Conservation (phyloP, 2,113 vertebrate genomes). For the Hassar affinis region DNA sequence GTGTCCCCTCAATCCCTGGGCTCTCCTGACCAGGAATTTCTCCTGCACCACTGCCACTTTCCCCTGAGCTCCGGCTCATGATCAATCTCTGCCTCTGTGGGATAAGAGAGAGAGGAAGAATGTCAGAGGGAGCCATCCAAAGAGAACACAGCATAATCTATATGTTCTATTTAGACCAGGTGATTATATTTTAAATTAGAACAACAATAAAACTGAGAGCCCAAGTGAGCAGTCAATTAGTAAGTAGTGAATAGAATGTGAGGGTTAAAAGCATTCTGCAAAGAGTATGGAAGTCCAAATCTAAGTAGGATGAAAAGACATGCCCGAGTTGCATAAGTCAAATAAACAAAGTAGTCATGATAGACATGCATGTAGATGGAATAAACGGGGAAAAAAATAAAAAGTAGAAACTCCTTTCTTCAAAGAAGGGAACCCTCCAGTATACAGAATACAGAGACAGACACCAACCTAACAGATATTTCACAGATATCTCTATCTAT, state of each 20-base stretch:
- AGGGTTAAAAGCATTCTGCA: neutral
- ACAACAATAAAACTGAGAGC: neutral
- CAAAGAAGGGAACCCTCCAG: neutral
- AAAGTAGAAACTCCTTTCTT: neutral
- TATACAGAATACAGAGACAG: neutral
- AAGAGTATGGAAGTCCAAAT: neutral
- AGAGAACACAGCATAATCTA: neutral
- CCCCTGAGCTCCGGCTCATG: slow-evolving; percentile 59
- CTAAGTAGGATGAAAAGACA: neutral
- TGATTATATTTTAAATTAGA: neutral
- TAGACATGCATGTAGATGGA: neutral
- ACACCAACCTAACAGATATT: neutral
- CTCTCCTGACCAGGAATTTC: slow-evolving; percentile 24
- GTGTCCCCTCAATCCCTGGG: slow-evolving; percentile 34
- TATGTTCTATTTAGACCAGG: neutral
- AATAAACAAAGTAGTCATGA: slow-evolving; percentile 9
- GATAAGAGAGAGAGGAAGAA: slow-evolving; percentile 8
- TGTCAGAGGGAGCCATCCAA: neutral
- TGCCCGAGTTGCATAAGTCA: neutral
- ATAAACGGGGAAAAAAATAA: slow-evolving; percentile 2
- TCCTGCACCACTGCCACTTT: slow-evolving; percentile 56
- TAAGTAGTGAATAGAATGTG: neutral
- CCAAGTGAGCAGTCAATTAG: neutral
- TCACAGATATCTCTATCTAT: neutral
- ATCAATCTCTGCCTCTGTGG: slow-evolving; percentile 75